phyloP scores from a whole-genome alignment of 1,140 invertebrate genomes.

The Lasaia peninsularis region DNA sequence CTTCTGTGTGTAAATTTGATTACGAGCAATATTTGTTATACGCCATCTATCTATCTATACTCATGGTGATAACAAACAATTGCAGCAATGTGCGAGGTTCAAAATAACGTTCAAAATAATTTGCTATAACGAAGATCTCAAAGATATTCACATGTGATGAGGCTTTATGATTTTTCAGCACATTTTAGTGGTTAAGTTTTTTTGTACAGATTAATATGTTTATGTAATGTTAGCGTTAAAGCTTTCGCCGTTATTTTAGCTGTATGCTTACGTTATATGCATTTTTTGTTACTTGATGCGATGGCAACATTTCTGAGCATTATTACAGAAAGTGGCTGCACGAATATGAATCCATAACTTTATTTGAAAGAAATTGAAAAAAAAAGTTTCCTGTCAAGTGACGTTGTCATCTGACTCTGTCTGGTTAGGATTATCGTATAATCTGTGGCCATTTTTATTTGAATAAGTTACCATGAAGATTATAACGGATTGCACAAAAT shows the following conservation, averaged over 20 bases:
- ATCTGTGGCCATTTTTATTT: slow-evolving; percentile 3
- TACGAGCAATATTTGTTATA: too few species aligned
- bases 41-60: too few species aligned
- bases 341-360: background rate
- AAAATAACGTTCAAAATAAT: slow-evolving; percentile 7
- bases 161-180: slow-evolving; percentile 9
- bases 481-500: slow-evolving; percentile 9
- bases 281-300: slow-evolving; percentile 4
- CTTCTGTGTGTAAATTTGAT: too few species aligned
- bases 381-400: background rate
- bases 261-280: slow-evolving; percentile 8
- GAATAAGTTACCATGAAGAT: slow-evolving; percentile 6
- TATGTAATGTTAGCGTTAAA: slow-evolving; percentile 9
- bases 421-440: background rate
- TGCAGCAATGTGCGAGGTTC: background rate
- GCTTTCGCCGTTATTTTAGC: slow-evolving; percentile 10
- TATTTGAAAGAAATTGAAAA: background rate
- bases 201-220: slow-evolving; percentile 11
- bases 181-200: slow-evolving; percentile 9
- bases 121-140: slow-evolving; percentile 10
- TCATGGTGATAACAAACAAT: too few species aligned
- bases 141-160: slow-evolving; percentile 10
- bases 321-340: slow-evolving; percentile 1
- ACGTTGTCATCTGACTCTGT: background rate
- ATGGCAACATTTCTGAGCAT: background rate